These are phyloP conservation scores for Drosophila sordidula DNA, from an alignment of 2,888 invertebrate species.

Conservation along the genomic window DNA sequence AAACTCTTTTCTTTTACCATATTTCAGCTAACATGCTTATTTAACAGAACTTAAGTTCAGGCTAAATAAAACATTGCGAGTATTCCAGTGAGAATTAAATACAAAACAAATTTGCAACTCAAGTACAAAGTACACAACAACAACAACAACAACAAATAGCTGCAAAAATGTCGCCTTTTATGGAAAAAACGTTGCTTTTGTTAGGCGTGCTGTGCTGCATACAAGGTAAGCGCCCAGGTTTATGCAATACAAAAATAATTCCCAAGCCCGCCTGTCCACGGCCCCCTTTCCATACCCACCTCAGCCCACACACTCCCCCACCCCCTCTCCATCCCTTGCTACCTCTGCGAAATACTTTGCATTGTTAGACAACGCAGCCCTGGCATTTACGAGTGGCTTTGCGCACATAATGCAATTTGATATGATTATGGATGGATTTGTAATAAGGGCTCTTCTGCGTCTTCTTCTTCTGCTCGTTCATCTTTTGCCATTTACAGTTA, in stretches of 20 bases:
- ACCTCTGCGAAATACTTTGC: slow-evolving; percentile 9
- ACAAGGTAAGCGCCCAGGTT: slow-evolving; percentile 80
- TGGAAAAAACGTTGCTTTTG: slow-evolving; percentile 83
- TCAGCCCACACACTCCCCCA: background rate
- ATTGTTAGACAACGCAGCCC: slow-evolving; percentile 34
- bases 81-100: slow-evolving; percentile 13
- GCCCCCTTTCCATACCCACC: background rate
- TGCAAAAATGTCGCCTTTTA: slow-evolving; percentile 81
- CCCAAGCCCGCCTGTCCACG: background rate
- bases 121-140: slow-evolving; percentile 26
- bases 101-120: slow-evolving; percentile 13
- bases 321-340: too few species aligned
- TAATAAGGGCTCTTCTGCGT: background rate
- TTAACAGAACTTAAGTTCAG: slow-evolving; percentile 23
- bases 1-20: background rate
- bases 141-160: slow-evolving; percentile 15
- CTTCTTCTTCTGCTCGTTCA: background rate
- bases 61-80: slow-evolving; percentile 8
- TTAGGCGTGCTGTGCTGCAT: slow-evolving; percentile 83
- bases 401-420: slow-evolving; percentile 28
- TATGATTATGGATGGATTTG: slow-evolving; percentile 25
- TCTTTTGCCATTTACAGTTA: slow-evolving; percentile 81
- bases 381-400: slow-evolving; percentile 28
- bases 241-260: slow-evolving; percentile 56
- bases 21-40: slow-evolving; percentile 45